Evolutionary conservation across 1,140 invertebrate species (phyloP), one percentile per base, ranked within the genome.

Genomic region (Rhagoletis zephyria): DNA sequence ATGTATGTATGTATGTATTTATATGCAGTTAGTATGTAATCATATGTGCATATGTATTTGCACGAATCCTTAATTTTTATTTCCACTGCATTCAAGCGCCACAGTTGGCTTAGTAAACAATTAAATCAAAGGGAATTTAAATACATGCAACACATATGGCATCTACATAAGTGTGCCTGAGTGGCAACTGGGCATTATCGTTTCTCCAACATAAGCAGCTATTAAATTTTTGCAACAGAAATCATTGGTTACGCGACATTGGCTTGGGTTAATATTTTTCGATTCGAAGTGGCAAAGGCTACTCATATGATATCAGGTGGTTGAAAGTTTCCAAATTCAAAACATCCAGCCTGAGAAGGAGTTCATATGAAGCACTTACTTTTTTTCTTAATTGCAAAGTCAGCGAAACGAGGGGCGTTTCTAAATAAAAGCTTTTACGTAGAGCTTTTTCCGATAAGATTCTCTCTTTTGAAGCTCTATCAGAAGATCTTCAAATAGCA

Each of bases 171-270:
- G 12, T 60, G 12, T 60, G 59, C 59, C 59, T 7, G 65, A 30
- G 10, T 14, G n/a, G 40, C 40, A 74, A 12, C 7, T 48, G 42
- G 40, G 10, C 40, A 9, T 30, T 42, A 40, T 67, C 42, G 65
- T 40, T 40, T 67, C 19, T 6, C 65, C 3, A 74, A 74, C 16
- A 1, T 74, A n/a, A 74, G 67, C 42, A 42, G 30, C 2, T 10
- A 67, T 67, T 30, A 12, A 67, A 67, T 40, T 40, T 67, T 67
- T 67, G 42, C 30, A 40, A 67, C 64, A 64, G 40, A 10, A 3
- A 4, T 67, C 64, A 67, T 67, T 67, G 30, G 64, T 40, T 67
- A 67, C 64, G 64, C 64, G 64, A 67, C 64, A 67, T 67, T 67
- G 40, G 64, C 64, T 12, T 12, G 10, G 3, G 10, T 7, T 56